Evolutionary conservation across 2,113 vertebrate genomes (phyloP), one percentile per base, ranked within the genome.

Genomic region (Myanophis thanlyinensis): DNA sequence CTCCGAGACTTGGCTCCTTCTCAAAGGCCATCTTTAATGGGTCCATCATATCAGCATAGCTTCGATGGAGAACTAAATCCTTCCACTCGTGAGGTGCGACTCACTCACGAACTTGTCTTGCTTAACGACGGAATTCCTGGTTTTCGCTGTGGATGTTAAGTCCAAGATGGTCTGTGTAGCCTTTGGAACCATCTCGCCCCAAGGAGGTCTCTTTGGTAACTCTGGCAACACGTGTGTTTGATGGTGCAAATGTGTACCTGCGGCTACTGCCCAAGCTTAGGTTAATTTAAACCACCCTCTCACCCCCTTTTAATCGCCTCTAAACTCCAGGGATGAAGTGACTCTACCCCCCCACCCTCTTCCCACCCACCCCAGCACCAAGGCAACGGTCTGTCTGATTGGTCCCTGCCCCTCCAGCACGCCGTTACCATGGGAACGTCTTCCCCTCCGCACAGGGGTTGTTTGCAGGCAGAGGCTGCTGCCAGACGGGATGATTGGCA

Each of bases 401-500:
- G 35, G 59, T 89, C 47, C 87, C 62, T 84, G 62, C 62, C 87
- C 87, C 47, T 84, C 87, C 3, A 84, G 73, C 59, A 30, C 44
- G 0, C 47, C 18, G 51, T 92, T 89, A 87, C 91, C 87, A 89
- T 89, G 62, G 91, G 87, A 92, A 92, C 87, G 27, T 51, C 91
- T 56, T 35, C 91, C 47, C 5, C 35, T n/a, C n/a, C 22, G 20
- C 86, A 73, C 62, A 92, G 15, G 15, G 46, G 12, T 86, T 56
- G 59, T 62, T 73, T 59, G 87, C 51, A 6, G 73, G 91, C 85
- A 30, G n/a, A n/a, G n/a, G 85, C 56, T 2, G 15, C 91, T 2
- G 30, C 23, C n/a, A 30, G 85, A 35, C 25, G 1, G 56, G 35
- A 80, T 92, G 91, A 92, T 92, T 92, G 91, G 91, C 85, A 92